phyloP scores from a whole-genome alignment of 2,888 invertebrate genomes.

The Cheilosia vulpina region DNA sequence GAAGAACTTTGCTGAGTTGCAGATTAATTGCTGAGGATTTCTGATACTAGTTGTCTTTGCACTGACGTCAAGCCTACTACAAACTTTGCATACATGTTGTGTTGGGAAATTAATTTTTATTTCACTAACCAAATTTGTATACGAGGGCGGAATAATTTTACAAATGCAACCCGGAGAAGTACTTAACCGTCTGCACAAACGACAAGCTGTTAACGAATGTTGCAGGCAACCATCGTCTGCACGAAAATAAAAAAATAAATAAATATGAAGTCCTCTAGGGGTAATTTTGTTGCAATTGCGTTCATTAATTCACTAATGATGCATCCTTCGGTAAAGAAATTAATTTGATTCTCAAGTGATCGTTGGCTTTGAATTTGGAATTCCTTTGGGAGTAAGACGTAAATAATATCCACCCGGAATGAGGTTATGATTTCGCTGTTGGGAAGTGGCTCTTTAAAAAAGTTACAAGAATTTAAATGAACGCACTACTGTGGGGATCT shows the following conservation, averaged over 20 bases:
- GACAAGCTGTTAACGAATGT: conserved; percentile 40
- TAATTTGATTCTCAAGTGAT: conserved; percentile 12
- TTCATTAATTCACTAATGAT: conserved; percentile 40
- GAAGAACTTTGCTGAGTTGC: conserved; percentile 14
- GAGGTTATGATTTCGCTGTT: too few relatives aligned
- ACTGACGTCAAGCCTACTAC: conserved; percentile 22
- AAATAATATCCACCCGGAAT: too few relatives aligned
- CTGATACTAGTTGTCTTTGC: conserved; percentile 29
- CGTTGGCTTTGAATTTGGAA: not conserved
- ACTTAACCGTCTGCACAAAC: conserved; percentile 13
- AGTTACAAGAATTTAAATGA: too few relatives aligned
- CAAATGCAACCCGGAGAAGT: not conserved
- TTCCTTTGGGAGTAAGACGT: too few relatives aligned
- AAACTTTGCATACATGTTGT: conserved; percentile 30
- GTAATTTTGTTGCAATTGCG: not conserved
- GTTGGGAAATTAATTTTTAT: not conserved
- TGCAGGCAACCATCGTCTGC: not conserved
- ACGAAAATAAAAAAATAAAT: not conserved
- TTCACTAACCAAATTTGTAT: not conserved
- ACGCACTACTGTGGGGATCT: too few relatives aligned
- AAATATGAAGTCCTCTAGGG: not conserved
- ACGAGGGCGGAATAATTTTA: not conserved
- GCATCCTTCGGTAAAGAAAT: conserved; percentile 4
- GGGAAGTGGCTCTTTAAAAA: too few relatives aligned
- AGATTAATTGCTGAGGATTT: conserved; percentile 32